Base-by-base conservation (phyloP, 2,888 invertebrate genomes). In the Aelia acuminata region DNA sequence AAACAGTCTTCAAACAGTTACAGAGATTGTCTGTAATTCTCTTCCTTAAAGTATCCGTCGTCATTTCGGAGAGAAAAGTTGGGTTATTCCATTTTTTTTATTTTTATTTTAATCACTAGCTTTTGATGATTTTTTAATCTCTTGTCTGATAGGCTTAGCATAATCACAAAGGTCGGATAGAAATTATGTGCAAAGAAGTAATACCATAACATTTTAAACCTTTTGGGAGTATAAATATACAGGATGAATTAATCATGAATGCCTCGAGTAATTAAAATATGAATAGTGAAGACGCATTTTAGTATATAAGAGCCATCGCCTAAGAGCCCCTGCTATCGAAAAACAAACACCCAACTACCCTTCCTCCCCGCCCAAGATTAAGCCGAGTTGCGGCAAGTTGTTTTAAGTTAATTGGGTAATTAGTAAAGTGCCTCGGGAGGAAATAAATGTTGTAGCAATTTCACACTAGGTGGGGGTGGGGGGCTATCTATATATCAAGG, bases 361-460 rank as follows among this genome's bases (percentile, higher is more conserved):
- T 35, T 26, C 15, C 31, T 31, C 7, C 3, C 8, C 1, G 31
- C 20, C 20, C 31, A 70, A 80, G 80, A 80, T 47, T 80, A 47
- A 39, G 43, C 80, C n/a, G n/a, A 80, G 80, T 80, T 43, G 80
- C 22, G 39, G n/a, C 43, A 80, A 80, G 80, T 80, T 80, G 43
- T 43, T 43, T 80, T 80, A 43, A 80, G 80, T 80, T 80, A 80
- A 80, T 80, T 80, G 80, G n/a, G 43, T 80, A 80, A 80, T 80
- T 80, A 80, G 80, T 39, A 80, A 47, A 80, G 43, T 80, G 80
- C 43, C n/a, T n/a, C 0, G 35, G n/a, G 13, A 1, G 22, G 43
- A 80, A 47, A 80, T 80, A 80, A 80, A 80, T 80, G 43, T 80
- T 43, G 43, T 10, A 80, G 80, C 22, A 39, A 80, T 80, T 80